Conservation (phyloP, 2,797 vertebrate species). For the Myotis daubentonii region DNA sequence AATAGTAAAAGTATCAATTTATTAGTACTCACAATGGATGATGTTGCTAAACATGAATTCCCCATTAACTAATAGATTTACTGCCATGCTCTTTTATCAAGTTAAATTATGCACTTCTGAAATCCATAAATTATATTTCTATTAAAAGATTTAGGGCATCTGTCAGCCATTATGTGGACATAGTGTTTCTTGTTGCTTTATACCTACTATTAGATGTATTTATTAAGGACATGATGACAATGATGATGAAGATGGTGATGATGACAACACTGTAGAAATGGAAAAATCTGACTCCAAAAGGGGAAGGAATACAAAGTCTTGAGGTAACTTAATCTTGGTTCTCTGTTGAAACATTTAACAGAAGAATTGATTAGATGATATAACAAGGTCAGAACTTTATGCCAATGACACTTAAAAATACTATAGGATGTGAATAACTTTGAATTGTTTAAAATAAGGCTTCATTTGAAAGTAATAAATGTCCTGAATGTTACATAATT, state of each 20-base stretch:
- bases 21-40: slow-evolving; percentile 19
- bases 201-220: slow-evolving; percentile 80
- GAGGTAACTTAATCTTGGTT: slow-evolving; percentile 75
- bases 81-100: slow-evolving; percentile 10
- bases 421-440: neutral
- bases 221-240: slow-evolving; percentile 80
- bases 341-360: slow-evolving; percentile 81
- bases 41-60: neutral
- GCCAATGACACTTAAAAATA: slow-evolving; percentile 39
- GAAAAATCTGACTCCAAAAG: slow-evolving; percentile 78
- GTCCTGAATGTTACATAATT: neutral
- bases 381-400: slow-evolving; percentile 33
- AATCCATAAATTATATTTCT: slow-evolving; percentile 33
- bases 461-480: neutral
- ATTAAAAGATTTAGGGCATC: neutral
- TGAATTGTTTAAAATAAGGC: slow-evolving; percentile 10
- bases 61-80: neutral
- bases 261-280: slow-evolving; percentile 79
- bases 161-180: slow-evolving; percentile 7
- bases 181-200: slow-evolving; percentile 59
- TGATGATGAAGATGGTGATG: slow-evolving; percentile 81
- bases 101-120: neutral
- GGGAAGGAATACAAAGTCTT: slow-evolving; percentile 74
- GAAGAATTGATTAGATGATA: slow-evolving; percentile 71
- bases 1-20: slow-evolving; percentile 51